Conservation (phyloP, 2,113 vertebrate genomes). For the Formicarius rufipectus region DNA sequence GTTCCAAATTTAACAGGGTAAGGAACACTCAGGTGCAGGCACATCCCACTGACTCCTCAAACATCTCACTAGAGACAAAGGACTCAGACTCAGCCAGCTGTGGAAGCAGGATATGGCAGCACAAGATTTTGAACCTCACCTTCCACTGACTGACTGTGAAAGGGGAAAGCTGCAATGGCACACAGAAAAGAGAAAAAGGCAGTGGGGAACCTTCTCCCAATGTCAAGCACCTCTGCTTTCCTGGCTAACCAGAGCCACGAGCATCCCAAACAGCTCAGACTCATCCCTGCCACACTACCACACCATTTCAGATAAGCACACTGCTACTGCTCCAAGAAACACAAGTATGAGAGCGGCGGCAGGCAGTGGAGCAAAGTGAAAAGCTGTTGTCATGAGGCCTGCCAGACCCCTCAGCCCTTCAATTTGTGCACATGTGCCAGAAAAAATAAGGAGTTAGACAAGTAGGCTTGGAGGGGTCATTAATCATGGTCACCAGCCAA, state of each 20-base stretch:
- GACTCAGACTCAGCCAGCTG: background rate
- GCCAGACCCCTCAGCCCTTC: background rate
- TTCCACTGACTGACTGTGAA: background rate
- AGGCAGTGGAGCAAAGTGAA: background rate
- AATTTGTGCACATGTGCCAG: background rate
- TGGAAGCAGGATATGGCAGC: background rate
- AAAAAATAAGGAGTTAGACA: background rate
- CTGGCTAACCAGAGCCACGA: background rate
- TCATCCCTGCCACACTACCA: background rate
- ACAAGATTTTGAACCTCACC: background rate
- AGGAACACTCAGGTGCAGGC: background rate
- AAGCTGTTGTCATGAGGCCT: background rate
- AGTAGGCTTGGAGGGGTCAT: background rate
- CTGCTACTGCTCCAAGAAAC: background rate
- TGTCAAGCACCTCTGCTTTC: background rate
- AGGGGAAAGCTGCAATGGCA: background rate
- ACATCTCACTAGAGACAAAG: fast-evolving
- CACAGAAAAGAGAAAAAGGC: background rate
- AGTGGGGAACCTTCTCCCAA: fast-evolving
- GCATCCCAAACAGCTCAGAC: background rate
- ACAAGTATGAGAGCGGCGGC: background rate
- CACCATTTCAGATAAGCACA: fast-evolving
- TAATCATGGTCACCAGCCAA: background rate
- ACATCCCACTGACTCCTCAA: background rate
- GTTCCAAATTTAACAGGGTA: background rate